Evolutionary conservation across 2,797 vertebrate species (phyloP).

Genomic region (Heliangelus exortis): DNA sequence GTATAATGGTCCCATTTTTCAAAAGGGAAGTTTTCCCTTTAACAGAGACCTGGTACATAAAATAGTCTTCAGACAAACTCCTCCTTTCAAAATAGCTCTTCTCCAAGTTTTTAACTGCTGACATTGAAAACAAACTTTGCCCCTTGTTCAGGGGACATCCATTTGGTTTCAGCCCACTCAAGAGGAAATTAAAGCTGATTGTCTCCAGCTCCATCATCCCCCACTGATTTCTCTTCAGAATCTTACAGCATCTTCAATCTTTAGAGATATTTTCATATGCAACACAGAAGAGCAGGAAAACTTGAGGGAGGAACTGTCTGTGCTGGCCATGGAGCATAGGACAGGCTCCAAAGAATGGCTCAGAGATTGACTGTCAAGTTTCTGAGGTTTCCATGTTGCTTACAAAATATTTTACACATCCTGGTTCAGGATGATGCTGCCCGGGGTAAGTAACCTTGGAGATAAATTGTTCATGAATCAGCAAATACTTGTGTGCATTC

Average conservation of each 20-base stretch:
- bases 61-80: background rate
- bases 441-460: conserved; percentile 20
- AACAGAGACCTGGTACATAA: background rate
- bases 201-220: background rate
- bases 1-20: conserved; percentile 1
- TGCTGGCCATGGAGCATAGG: background rate
- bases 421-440: background rate
- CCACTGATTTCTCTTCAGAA: background rate
- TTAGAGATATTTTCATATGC: background rate
- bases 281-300: background rate
- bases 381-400: background rate
- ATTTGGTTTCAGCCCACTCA: background rate
- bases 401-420: background rate
- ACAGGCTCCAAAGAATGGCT: background rate
- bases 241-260: background rate
- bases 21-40: background rate
- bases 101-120: background rate
- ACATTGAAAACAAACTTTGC: background rate
- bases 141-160: background rate
- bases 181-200: background rate
- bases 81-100: background rate
- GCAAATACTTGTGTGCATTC: conserved; percentile 11
- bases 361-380: background rate
- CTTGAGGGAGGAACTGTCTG: background rate
- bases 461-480: conserved; percentile 43